These are phyloP conservation scores for Chelonus insularis DNA, from an alignment of 1,140 invertebrate species.

Conservation along the genomic window DNA sequence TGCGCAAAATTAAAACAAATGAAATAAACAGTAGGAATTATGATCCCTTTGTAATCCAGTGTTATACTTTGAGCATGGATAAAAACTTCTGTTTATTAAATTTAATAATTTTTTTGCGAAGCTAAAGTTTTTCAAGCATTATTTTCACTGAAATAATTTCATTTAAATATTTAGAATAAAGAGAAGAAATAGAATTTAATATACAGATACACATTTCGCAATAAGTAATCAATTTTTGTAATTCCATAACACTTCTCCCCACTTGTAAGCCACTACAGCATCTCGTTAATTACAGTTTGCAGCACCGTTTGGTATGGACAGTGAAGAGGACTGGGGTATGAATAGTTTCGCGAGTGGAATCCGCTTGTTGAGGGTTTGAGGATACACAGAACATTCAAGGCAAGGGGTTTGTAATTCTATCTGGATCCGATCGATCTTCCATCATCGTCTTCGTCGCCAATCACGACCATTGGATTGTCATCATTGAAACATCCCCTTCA, in stretches of 20 bases:
- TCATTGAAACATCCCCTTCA: background rate
- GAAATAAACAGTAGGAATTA: too few relatives aligned
- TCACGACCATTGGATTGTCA: conserved; percentile 10
- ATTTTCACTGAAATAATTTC: too few relatives aligned
- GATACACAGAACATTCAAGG: background rate
- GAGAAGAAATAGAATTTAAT: too few relatives aligned
- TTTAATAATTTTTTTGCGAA: too few relatives aligned
- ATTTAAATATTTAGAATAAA: too few relatives aligned
- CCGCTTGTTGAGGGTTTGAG: background rate
- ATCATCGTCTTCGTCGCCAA: conserved; percentile 22
- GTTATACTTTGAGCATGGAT: too few relatives aligned
- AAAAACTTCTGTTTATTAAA: too few relatives aligned
- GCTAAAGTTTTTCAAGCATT: too few relatives aligned
- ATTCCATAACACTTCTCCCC: background rate
- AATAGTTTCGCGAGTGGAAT: conserved; percentile 20
- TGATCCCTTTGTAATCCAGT: too few relatives aligned
- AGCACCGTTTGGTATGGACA: conserved; percentile 14
- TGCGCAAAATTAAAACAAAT: too few relatives aligned
- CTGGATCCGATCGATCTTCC: conserved; percentile 18
- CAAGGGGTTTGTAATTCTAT: conserved; percentile 18
- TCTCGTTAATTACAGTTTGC: conserved; percentile 18
- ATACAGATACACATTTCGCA: too few relatives aligned
- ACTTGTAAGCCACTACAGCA: background rate
- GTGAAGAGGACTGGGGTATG: background rate
- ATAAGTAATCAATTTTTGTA: background rate